Evolutionary conservation across 2,797 vertebrate species (phyloP), one percentile per base, ranked within the genome.

Genomic region (Scarus forsteni): DNA sequence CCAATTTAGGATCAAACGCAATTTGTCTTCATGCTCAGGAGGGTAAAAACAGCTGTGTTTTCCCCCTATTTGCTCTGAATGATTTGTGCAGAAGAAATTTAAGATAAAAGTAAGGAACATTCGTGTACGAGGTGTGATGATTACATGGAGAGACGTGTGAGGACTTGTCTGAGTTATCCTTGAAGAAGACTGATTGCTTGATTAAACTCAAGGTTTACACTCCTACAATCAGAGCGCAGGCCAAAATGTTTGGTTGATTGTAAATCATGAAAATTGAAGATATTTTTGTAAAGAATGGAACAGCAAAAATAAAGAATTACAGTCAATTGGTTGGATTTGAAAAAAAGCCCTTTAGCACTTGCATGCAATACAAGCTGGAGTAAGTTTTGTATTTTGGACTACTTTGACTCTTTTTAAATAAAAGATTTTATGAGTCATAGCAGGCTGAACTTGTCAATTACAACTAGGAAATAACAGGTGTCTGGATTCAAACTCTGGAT

Each of bases 101-200:
- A 43, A 43, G 42, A 43, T 13, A 44, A 44, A 14, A 44, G 1
- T 13, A n/a, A 6, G 44, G n/a, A 45, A 45, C 14, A 45, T 45
- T 45, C 44, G n/a, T 6, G 44, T 8, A 45, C 8, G 44, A n/a
- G 44, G 44, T 15, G 14, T 7, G 2, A 15, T 45, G 44, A 45
- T 45, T 45, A 42, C 6, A 49, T 34, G 51, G 40, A 65, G 15
- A 46, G 19, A 57, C 1, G 2, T 50, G 66, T 46, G 42, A 44
- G 40, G 27, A 38, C 67, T 10, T 56, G 46, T 77, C 61, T 18
- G 51, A 36, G 42, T 67, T 10, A 42, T 27, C 5, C 58, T 16
- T 43, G 9, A 16, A n/a, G 11, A 58, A 52, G 75, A 71, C 12
- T 58, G 63, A 77, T 49, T 50, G 34, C 34, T 79, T 10, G 6